Evolutionary conservation across 2,888 invertebrate genomes (phyloP), one percentile per base, ranked within the genome.

Genomic region (Scaptomyza flava): DNA sequence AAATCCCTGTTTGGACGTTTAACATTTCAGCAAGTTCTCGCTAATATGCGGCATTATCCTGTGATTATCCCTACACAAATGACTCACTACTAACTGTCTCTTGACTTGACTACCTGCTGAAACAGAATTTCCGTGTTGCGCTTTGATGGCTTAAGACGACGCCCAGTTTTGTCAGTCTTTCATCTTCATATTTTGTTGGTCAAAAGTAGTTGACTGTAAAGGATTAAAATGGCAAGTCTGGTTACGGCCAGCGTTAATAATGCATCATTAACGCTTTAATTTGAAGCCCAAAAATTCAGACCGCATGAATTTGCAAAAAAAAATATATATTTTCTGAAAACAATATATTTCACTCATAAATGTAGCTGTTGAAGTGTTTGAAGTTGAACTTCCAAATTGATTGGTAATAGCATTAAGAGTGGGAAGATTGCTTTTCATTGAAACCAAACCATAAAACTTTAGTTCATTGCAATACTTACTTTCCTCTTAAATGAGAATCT

Each of bases 201-300:
- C 73, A 78, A 83, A 82, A 79, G 82, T 86, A 54, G 50, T 53
- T 81, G 80, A 68, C 74, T 54, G 80, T 80, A 89, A 90, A 90
- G 90, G 90, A 90, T 90, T 90, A 89, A 77, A 81, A 68, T 74
- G 72, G 65, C 72, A 64, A 64, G 60, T 59, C 65, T 54, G 73
- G 47, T 46, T 54, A 79, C 59, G 76, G 68, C 67, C 72, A 82
- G 81, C 90, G 89, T 90, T 87, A 89, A 90, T 89, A 87, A 90
- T 90, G 90, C 90, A 89, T 89, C 88, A 89, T 90, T 90, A 89
- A 90, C 89, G 89, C 90, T 89, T 81, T 86, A 89, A 86, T 89
- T 87, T 87, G 83, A 76, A 54, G 59, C 64, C 66, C 50, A 47
- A 72, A 47, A 68, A 66, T 46, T 53, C 33, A 36, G 38, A 51